Percentiles rank a stretch among this genome's conserved stretches.
Evolutionary conservation across 2,113 vertebrate genomes (phyloP).

Genomic region (Mormyrus lacerda): DNA sequence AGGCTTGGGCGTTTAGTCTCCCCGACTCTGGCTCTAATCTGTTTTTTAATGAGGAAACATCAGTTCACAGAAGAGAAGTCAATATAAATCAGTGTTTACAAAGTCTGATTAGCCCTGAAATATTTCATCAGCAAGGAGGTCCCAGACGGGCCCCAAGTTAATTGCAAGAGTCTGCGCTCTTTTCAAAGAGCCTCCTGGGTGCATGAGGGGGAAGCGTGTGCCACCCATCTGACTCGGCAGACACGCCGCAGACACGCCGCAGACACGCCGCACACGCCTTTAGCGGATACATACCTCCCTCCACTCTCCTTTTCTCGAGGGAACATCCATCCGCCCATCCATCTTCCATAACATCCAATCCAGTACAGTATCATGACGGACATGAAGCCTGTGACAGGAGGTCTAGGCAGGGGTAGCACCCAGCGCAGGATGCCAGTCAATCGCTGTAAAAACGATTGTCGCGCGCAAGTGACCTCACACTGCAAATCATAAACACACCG

Average conservation of each 20-base stretch:
- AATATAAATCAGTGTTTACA: conserved; percentile 99
- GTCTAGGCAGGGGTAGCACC: not conserved
- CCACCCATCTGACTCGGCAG: not conserved
- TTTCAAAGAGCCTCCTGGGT: conserved; percentile 51
- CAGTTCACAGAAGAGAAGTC: conserved; percentile 93
- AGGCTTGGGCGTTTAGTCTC: conserved; percentile 63
- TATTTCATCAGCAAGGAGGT: conserved; percentile 79
- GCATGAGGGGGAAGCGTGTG: conserved; percentile 45
- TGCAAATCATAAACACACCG: not conserved
- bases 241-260: conserved; percentile 39
- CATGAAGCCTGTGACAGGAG: not conserved
- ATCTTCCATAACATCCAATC: not conserved
- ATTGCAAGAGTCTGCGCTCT: conserved; percentile 61
- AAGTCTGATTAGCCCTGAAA: conserved; percentile 96
- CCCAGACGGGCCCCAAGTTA: conserved; percentile 73
- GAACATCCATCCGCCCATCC: not conserved
- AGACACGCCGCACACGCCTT: not conserved
- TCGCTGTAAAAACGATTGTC: not conserved
- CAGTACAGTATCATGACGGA: not conserved
- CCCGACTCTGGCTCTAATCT: conserved; percentile 80
- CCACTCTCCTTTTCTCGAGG: conserved; percentile 57
- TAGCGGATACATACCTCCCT: conserved; percentile 43
- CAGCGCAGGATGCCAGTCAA: not conserved
- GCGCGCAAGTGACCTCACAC: not conserved
- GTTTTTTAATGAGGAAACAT: conserved; percentile 97